Evolutionary conservation across 2,113 vertebrate genomes (phyloP).

Genomic region (Girardinichthys multiradiatus): DNA sequence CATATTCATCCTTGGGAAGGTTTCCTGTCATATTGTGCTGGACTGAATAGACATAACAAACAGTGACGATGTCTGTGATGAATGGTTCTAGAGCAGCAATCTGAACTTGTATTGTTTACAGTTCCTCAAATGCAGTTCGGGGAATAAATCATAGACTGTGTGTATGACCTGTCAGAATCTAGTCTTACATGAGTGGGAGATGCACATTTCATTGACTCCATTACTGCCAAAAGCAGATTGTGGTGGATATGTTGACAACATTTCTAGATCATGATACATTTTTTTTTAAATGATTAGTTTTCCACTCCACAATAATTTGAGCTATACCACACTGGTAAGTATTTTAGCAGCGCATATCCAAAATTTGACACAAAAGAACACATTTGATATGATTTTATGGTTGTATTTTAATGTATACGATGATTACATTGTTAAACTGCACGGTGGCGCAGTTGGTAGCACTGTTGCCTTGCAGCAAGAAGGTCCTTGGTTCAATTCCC

Average conservation of each 20-base stretch:
- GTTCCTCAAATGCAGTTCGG: conserved; percentile 49
- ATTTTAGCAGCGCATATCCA: conserved; percentile 5
- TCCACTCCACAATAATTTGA: background rate
- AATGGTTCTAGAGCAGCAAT: conserved; percentile 54
- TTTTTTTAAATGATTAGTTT: conserved; percentile 14
- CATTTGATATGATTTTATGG: background rate
- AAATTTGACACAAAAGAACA: conserved; percentile 16
- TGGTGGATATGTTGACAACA: conserved; percentile 25
- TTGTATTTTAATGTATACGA: no score
- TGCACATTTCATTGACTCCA: conserved; percentile 17
- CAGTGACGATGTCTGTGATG: conserved; percentile 62
- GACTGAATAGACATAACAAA: conserved; percentile 59
- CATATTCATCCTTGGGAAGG: conserved; percentile 61
- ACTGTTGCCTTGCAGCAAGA: no score
- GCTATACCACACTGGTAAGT: conserved; percentile 29
- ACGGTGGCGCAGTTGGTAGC: no score
- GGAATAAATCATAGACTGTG: conserved; percentile 69
- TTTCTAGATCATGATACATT: conserved; percentile 31
- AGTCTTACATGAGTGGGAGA: conserved; percentile 24
- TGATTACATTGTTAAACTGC: no score
- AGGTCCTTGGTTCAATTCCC: no score
- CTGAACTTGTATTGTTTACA: conserved; percentile 64
- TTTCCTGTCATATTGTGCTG: conserved; percentile 54
- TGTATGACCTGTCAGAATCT: conserved; percentile 56
- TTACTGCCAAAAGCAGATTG: conserved; percentile 22